Conservation (phyloP, 2,888 invertebrate species). For the Marasmarcha lunaedactyla region DNA sequence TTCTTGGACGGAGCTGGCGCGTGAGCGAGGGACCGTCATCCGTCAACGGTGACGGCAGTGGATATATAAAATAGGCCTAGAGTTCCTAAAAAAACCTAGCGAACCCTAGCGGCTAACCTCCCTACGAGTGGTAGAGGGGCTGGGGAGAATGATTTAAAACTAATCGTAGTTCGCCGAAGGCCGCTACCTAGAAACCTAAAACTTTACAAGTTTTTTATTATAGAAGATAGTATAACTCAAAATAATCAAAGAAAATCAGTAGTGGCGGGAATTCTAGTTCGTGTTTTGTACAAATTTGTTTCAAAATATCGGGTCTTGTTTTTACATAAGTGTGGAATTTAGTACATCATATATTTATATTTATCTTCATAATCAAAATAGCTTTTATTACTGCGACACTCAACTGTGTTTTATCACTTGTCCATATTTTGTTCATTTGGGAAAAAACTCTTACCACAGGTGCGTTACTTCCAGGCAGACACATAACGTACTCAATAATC, state of each 20-base stretch:
- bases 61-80: too few species aligned
- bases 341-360: constrained; percentile 11
- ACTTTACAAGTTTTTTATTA: constrained; percentile 4
- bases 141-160: too few species aligned
- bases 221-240: neutral
- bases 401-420: constrained; percentile 14
- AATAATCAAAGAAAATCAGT: neutral
- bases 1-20: too few species aligned
- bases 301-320: constrained; percentile 13
- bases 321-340: constrained; percentile 12
- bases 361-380: constrained; percentile 14
- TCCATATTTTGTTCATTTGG: constrained; percentile 17
- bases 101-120: too few species aligned
- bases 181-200: too few species aligned
- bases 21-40: too few species aligned
- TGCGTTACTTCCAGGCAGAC: constrained; percentile 17
- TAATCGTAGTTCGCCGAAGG: too few species aligned
- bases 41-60: too few species aligned
- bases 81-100: too few species aligned
- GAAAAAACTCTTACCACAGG: constrained; percentile 17
- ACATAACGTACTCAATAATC: constrained; percentile 18
- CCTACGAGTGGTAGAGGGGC: too few species aligned
- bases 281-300: neutral
- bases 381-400: constrained; percentile 16
- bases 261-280: neutral